A percentile compares a stretch with the other conserved stretches of the same genome.
Conservation (phyloP, 2,888 invertebrate genomes). For the Disparrhopalites patrizii region DNA sequence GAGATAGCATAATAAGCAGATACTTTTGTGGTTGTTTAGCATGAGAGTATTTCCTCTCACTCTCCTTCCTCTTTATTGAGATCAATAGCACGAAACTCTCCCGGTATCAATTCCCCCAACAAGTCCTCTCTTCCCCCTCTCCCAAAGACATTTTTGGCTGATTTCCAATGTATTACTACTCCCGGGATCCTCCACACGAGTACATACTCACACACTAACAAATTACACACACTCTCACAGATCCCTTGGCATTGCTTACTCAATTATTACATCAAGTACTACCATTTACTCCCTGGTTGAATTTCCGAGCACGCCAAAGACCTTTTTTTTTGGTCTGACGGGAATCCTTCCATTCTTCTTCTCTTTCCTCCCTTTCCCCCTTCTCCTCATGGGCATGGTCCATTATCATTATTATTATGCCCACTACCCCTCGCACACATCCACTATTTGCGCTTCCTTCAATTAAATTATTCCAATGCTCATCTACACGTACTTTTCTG, state of each 20-base stretch:
- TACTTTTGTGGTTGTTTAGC: no score
- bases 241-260: slow-evolving; percentile 25
- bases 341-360: neutral
- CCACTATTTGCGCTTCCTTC: no score
- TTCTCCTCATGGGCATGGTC: neutral
- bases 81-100: neutral
- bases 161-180: slow-evolving; percentile 20
- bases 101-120: neutral
- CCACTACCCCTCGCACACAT: no score
- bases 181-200: no score
- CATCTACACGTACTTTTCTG: neutral
- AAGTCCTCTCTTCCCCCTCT: neutral
- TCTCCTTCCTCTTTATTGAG: no score
- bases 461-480: slow-evolving; percentile 2
- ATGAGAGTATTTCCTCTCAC: neutral
- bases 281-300: neutral
- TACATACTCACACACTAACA: no score
- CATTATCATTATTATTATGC: no score
- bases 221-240: slow-evolving; percentile 18
- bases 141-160: no score
- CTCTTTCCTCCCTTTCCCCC: neutral
- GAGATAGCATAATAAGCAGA: no score
- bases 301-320: neutral
- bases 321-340: no score
- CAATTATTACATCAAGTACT: slow-evolving; percentile 9